These are phyloP conservation scores for Thinocorus orbignyianus DNA, from an alignment of 2,113 vertebrate genomes.

Conservation along the genomic window DNA sequence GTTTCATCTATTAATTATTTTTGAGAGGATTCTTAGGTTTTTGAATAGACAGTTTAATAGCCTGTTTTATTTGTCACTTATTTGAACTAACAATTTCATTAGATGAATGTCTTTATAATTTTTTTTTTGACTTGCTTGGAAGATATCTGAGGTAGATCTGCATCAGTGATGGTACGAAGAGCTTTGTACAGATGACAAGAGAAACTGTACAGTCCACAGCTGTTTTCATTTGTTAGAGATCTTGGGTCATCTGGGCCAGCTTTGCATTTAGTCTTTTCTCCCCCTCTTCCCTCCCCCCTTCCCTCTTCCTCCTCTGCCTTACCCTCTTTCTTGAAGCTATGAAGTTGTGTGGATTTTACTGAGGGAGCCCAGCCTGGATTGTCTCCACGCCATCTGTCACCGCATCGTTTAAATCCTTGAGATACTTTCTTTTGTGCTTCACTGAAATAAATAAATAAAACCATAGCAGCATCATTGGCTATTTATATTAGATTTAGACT, in stretches of 20 bases:
- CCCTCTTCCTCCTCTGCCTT: not conserved
- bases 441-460: conserved; percentile 14
- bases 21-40: conserved; percentile 17
- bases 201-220: not conserved
- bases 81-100: not conserved
- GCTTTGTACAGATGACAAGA: not conserved
- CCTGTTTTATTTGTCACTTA: conserved; percentile 14
- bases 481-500: conserved; percentile 24
- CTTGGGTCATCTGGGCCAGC: not conserved
- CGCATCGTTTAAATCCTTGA: conserved; percentile 55
- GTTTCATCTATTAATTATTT: conserved; percentile 27
- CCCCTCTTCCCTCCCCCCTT: not conserved
- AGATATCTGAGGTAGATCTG: not conserved
- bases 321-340: not conserved
- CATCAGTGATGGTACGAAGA: not conserved
- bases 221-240: not conserved
- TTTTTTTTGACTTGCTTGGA: not conserved
- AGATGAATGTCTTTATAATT: not conserved
- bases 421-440: conserved; percentile 23
- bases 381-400: conserved; percentile 55
- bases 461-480: conserved; percentile 10
- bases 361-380: conserved; percentile 38
- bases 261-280: not conserved
- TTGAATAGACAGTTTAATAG: conserved; percentile 39
- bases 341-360: conserved; percentile 35